Evolutionary conservation across 37 sponge, comb jelly and placozoan genomes (phyloP).

Genomic region (Eunapius fragilis): DNA sequence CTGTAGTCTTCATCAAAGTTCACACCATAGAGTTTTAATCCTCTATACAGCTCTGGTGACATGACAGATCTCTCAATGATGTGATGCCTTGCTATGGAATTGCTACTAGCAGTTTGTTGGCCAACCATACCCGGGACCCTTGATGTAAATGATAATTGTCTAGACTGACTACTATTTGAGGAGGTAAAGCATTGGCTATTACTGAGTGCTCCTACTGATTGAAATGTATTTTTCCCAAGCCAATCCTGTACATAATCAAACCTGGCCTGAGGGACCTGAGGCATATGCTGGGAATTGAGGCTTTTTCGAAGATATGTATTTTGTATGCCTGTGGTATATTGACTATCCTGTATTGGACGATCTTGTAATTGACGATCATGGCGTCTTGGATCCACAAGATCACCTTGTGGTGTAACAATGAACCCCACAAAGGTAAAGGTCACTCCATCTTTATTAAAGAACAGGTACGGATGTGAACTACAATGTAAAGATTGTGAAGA

Average conservation of each 20-base stretch:
- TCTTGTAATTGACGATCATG: neutral
- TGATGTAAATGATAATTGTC: no score
- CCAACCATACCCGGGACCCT: no score
- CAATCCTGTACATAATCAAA: no score
- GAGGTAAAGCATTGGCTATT: no score
- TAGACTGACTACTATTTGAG: no score
- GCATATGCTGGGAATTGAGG: neutral
- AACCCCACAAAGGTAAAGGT: constrained; percentile 86
- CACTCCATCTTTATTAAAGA: constrained; percentile 79
- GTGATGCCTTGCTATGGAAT: neutral
- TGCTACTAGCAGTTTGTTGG: neutral
- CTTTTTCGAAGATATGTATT: neutral
- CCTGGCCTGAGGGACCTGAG: no score
- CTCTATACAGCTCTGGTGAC: constrained; percentile 36
- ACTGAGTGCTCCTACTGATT: no score
- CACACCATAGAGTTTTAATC: constrained; percentile 42
- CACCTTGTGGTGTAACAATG: constrained; percentile 44
- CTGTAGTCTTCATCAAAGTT: constrained; percentile 71
- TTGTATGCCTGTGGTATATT: neutral
- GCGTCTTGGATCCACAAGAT: constrained; percentile 49
- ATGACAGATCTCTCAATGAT: constrained; percentile 48
- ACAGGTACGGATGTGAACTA: constrained; percentile 86
- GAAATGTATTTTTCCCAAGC: no score
- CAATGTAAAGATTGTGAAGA: neutral
- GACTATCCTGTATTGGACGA: neutral